Evolutionary conservation across 1,140 invertebrate species (phyloP).

Genomic region (Cotesia vestalis): DNA sequence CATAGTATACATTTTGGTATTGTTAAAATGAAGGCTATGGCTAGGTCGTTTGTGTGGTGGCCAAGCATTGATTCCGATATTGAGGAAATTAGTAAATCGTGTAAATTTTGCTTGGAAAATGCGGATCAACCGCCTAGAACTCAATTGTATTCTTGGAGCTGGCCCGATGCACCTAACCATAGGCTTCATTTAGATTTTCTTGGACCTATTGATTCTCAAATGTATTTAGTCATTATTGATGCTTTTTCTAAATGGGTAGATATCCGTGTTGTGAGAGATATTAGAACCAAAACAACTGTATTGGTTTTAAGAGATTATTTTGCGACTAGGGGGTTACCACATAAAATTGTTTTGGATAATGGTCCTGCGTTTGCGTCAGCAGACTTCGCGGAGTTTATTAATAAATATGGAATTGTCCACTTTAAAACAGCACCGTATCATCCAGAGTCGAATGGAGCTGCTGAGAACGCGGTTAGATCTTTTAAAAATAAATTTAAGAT

Average conservation of each 20-base stretch:
- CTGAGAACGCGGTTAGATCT: slow-evolving; percentile 55
- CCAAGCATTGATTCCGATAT: slow-evolving; percentile 23
- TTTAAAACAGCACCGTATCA: slow-evolving; percentile 41
- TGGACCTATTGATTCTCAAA: slow-evolving; percentile 15
- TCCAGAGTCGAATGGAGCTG: slow-evolving; percentile 50
- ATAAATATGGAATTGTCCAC: slow-evolving; percentile 35
- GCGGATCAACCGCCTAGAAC: slow-evolving; percentile 5
- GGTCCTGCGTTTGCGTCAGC: slow-evolving; percentile 38
- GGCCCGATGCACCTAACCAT: slow-evolving; percentile 22
- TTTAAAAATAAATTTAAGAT: slow-evolving; percentile 55
- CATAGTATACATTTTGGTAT: slow-evolving; percentile 17
- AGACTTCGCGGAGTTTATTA: slow-evolving; percentile 39
- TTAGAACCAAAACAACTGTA: slow-evolving; percentile 37
- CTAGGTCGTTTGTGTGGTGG: slow-evolving; percentile 23
- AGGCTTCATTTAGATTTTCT: slow-evolving; percentile 33
- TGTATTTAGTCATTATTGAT: slow-evolving; percentile 34
- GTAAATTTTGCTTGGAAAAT: slow-evolving; percentile 17
- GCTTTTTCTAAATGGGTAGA: slow-evolving; percentile 40
- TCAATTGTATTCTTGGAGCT: slow-evolving; percentile 20
- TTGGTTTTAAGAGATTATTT: slow-evolving; percentile 40
- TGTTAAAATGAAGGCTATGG: slow-evolving; percentile 18
- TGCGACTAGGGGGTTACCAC: slow-evolving; percentile 37
- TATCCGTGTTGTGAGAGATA: slow-evolving; percentile 7
- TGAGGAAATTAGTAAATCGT: slow-evolving; percentile 8
- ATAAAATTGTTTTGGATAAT: slow-evolving; percentile 42